Base-by-base conservation (phyloP, 1,140 invertebrate species). In the Drosophila tropicalis region DNA sequence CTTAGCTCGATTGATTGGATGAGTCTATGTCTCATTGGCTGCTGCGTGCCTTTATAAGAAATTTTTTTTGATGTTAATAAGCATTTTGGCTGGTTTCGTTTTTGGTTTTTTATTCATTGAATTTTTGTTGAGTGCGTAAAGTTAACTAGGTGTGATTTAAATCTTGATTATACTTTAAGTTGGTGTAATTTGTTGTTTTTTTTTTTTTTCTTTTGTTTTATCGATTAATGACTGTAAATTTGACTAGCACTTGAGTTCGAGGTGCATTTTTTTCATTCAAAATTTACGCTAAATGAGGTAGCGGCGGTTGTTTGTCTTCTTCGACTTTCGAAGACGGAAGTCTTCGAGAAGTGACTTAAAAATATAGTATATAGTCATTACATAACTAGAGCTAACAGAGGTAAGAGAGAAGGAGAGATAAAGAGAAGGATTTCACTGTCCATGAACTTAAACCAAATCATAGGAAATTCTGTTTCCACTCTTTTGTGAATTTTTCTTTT, bases 201-300 rank as follows among this genome's bases (percentile, higher is more conserved):
- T 13, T 22, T 60, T 58, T 36, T 39, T 36, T 19, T 13, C 13
- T 60, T 58, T 36, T 39, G 36, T 36, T 39, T 60, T 15, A 19
- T 22, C 57, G 36, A 39, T n/a, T 34, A 60, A 60, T 60, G 64
- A 58, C 54, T 67, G 69, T 86, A 87, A 87, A 87, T 79, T 83
- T 79, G 76, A 73, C 83, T 79, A 87, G 78, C 58, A 67, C 67
- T 70, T 70, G 32, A 57, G 55, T 71, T 39, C 19, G 40, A 36
- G 10, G 67, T 36, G 61, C 57, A 64, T 68, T 60, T 75, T 54
- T 70, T n/a, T 54, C 25, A 66, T 74, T 68, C 63, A 60, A 75
- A 62, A 82, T 76, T 91, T 76, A 83, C 72, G 76, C 81, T 76
- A 86, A 51, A 74, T 91, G 90, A 91, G 90, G 90, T 91, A 90